phyloP scores from a whole-genome alignment of 2,797 vertebrate genomes.

The Toxotes lorentzi region DNA sequence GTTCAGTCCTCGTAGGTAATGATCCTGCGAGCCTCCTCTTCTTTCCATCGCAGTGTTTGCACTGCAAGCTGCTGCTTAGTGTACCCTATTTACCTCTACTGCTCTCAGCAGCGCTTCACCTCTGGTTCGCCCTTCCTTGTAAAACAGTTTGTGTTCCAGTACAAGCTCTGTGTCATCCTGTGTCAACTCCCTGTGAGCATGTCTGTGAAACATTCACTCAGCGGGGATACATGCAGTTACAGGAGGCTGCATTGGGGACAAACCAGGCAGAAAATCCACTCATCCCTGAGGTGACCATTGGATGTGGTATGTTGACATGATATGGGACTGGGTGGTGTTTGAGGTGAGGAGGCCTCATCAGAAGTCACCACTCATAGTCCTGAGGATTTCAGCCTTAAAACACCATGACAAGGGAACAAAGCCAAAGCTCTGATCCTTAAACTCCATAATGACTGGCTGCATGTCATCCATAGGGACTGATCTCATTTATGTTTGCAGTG shows the following conservation, averaged over 20 bases:
- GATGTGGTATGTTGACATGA: conserved; percentile 66
- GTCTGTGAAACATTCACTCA: conserved; percentile 79
- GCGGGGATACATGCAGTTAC: conserved; percentile 59
- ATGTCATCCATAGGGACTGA: conserved; percentile 68
- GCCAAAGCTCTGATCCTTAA: conserved; percentile 60
- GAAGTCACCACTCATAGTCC: conserved; percentile 53
- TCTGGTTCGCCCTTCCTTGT: conserved; percentile 48
- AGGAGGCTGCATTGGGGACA: conserved; percentile 74
- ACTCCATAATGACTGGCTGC: conserved; percentile 65
- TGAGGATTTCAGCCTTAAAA: conserved; percentile 70
- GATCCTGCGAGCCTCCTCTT: conserved; percentile 45
- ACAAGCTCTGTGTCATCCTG: conserved; percentile 47
- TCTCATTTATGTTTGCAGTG: conserved; percentile 65
- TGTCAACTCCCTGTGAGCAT: conserved; percentile 62
- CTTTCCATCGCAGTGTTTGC: conserved; percentile 52
- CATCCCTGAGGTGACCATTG: conserved; percentile 75
- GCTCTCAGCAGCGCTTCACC: conserved; percentile 53
- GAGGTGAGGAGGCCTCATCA: conserved; percentile 61
- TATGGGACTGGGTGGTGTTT: conserved; percentile 50
- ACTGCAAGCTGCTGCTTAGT: conserved; percentile 50
- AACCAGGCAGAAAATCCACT: conserved; percentile 85
- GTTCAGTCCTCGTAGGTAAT: conserved; percentile 54
- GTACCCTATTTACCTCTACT: conserved; percentile 45
- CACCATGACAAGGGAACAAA: conserved; percentile 72
- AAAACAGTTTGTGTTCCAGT: conserved; percentile 58